Conservation (phyloP, 2,888 invertebrate species). For the Operophtera brumata region DNA sequence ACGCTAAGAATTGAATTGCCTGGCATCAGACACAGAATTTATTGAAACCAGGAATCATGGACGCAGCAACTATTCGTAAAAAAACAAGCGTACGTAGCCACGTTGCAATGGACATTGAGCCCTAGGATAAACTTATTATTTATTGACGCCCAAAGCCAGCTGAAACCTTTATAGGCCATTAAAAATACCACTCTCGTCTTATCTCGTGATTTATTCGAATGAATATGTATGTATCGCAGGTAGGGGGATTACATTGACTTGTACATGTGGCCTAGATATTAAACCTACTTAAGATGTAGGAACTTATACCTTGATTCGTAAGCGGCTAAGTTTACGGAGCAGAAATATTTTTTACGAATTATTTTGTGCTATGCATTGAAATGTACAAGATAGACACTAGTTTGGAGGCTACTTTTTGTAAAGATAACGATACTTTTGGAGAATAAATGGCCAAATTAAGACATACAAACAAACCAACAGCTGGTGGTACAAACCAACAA, state of each 20-base stretch:
- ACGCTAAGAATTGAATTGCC: too few species aligned
- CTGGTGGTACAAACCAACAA: too few species aligned
- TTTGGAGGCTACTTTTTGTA: too few species aligned
- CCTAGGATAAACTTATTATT: constrained; percentile 62
- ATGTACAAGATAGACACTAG: too few species aligned
- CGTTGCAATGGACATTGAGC: constrained; percentile 18
- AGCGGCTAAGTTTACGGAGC: not conserved
- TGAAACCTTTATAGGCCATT: constrained; percentile 44
- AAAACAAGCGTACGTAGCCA: not conserved
- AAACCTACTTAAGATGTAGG: not conserved
- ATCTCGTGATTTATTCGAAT: constrained; percentile 45
- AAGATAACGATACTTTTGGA: too few species aligned
- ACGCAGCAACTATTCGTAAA: too few species aligned
- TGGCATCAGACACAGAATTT: too few species aligned
- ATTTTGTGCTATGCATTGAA: too few species aligned
- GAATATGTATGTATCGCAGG: constrained; percentile 17
- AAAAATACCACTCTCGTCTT: constrained; percentile 44
- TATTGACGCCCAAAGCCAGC: constrained; percentile 34
- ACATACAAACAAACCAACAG: too few species aligned
- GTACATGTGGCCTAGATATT: constrained; percentile 10
- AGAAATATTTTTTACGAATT: too few species aligned
- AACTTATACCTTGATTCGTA: not conserved
- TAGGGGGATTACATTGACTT: constrained; percentile 5
- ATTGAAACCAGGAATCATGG: too few species aligned
- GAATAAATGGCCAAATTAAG: too few species aligned